A percentile compares a stretch with the other conserved stretches of the same genome.
These are phyloP conservation scores for Calameuta pallipes DNA, from an alignment of 2,888 invertebrate species.

Conservation along the genomic window DNA sequence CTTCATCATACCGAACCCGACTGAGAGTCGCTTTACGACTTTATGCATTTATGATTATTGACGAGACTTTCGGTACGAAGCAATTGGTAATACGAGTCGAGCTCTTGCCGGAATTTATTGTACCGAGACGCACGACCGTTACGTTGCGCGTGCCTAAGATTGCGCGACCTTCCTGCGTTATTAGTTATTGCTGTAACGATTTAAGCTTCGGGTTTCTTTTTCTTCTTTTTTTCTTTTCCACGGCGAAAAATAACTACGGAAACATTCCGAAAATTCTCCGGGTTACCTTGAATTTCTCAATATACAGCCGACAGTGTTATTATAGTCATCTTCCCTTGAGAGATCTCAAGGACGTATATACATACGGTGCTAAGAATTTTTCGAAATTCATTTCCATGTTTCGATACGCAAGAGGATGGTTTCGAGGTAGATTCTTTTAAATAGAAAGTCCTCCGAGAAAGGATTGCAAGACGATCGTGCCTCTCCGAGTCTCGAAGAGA, in stretches of 20 bases:
- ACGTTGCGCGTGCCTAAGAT: neutral
- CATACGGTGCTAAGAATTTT: neutral
- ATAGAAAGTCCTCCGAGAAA: neutral
- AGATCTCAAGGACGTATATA: neutral
- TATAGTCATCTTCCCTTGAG: neutral
- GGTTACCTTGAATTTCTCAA: neutral
- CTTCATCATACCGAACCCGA: neutral
- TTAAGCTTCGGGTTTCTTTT: neutral
- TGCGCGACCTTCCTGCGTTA: neutral
- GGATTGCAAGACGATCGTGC: neutral
- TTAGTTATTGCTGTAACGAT: neutral
- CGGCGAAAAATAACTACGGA: neutral
- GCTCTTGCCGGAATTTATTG: neutral
- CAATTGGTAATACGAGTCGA: neutral
- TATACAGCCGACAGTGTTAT: neutral
- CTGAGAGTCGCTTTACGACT: constrained; percentile 31
- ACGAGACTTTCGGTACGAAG: constrained; percentile 12
- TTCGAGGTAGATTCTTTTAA: neutral
- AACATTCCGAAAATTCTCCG: neutral
- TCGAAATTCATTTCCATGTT: neutral
- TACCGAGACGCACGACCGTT: neutral
- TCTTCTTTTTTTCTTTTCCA: neutral
- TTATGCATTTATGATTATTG: constrained; percentile 55
- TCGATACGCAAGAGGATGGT: neutral
- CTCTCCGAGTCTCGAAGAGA: neutral